A percentile compares a stretch with the other conserved stretches of the same genome.
phyloP scores from a whole-genome alignment of 2,797 vertebrate genomes.

The Nyctalus aviator region DNA sequence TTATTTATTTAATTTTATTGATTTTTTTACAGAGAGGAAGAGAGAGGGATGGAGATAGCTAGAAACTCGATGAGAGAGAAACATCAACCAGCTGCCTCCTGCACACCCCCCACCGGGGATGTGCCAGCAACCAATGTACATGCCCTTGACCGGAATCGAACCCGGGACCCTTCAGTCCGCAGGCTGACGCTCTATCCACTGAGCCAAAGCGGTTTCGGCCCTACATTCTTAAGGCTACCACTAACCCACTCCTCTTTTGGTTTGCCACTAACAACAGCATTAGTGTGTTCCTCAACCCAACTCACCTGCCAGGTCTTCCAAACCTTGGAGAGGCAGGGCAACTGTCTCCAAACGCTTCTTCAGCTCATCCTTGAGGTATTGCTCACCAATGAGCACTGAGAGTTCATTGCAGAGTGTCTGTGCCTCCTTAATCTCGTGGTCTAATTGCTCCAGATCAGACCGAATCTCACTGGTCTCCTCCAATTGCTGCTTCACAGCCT shows the following conservation, averaged over 20 bases:
- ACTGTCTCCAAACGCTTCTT: slow-evolving; percentile 95
- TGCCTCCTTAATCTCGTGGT: slow-evolving; percentile 91
- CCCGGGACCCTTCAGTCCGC: too few species aligned
- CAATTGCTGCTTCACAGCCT: slow-evolving; percentile 94
- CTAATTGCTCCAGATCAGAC: slow-evolving; percentile 93
- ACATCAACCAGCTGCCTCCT: too few species aligned
- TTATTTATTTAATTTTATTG: too few species aligned
- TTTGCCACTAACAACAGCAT: not conserved
- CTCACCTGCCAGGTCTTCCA: slow-evolving; percentile 97
- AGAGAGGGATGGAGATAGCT: too few species aligned
- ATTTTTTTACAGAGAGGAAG: too few species aligned
- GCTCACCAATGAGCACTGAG: slow-evolving; percentile 94
- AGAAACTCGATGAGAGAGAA: too few species aligned
- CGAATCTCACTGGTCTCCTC: slow-evolving; percentile 97
- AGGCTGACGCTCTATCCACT: too few species aligned
- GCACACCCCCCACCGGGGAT: too few species aligned
- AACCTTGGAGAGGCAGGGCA: slow-evolving; percentile 92
- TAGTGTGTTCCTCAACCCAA: not conserved
- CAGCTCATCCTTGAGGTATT: slow-evolving; percentile 98
- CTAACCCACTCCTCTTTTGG: not conserved
- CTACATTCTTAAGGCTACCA: not conserved
- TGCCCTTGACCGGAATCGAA: too few species aligned
- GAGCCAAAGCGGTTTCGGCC: too few species aligned
- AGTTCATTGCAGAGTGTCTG: slow-evolving; percentile 93
- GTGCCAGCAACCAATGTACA: too few species aligned